Evolutionary conservation across 2,888 invertebrate species (phyloP).

Genomic region (Acleris holmiana): DNA sequence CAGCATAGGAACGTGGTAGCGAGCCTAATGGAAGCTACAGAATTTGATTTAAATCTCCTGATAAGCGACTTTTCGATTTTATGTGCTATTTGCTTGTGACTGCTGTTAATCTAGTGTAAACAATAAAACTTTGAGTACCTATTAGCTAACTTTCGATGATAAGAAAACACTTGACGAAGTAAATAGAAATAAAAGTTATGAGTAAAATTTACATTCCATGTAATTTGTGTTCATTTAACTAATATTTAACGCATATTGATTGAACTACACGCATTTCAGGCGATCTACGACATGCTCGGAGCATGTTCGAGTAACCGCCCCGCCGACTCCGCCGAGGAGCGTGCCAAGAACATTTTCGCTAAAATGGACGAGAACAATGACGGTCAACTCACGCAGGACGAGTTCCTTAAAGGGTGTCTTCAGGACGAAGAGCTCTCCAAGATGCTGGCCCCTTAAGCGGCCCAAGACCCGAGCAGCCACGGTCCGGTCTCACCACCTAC

Average conservation of each 20-base stretch:
- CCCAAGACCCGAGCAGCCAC: slow-evolving; percentile 41
- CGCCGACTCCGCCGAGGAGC: slow-evolving; percentile 97
- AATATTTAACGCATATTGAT: background rate
- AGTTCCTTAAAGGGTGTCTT: slow-evolving; percentile 98
- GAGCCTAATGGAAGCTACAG: too few species aligned
- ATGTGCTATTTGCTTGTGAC: too few species aligned
- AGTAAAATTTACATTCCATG: too few species aligned
- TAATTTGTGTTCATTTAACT: too few species aligned
- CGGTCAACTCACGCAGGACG: slow-evolving; percentile 98
- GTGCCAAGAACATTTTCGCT: slow-evolving; percentile 99
- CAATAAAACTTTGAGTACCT: too few species aligned
- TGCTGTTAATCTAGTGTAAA: too few species aligned
- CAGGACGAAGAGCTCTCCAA: slow-evolving; percentile 98
- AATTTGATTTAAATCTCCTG: too few species aligned
- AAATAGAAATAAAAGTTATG: too few species aligned
- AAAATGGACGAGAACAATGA: slow-evolving; percentile 99
- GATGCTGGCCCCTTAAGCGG: slow-evolving; percentile 95
- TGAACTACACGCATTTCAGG: slow-evolving; percentile 86
- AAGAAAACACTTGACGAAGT: too few species aligned
- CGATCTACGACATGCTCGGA: slow-evolving; percentile 99
- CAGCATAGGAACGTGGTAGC: too few species aligned
- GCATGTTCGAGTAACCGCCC: slow-evolving; percentile 98
- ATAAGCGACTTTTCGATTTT: too few species aligned
- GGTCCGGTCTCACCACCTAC: slow-evolving; percentile 50
- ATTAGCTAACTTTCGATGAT: too few species aligned